Evolutionary conservation across 2,797 vertebrate species (phyloP), one percentile per base, ranked within the genome.

Genomic region (Picus viridis): DNA sequence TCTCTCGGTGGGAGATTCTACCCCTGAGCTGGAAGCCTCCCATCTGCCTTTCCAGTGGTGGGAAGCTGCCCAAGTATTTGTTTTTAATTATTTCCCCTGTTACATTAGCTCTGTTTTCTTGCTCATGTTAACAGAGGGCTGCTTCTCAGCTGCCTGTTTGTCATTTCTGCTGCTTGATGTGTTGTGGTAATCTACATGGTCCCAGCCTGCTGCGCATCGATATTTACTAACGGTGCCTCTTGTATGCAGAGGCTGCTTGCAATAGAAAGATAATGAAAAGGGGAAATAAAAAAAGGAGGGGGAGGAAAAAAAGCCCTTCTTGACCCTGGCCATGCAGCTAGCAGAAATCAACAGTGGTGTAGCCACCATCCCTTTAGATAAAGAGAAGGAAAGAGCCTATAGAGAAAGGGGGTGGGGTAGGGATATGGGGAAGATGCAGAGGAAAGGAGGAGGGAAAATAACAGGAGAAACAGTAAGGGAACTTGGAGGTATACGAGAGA

Each of bases 141-240:
- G 22, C 49, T 51, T 88, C 56, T 75, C 47, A 92, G 84, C 82
- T 91, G 93, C 93, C 94, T 91, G 14, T 96, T 92, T 92, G 81
- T 97, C 96, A 95, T 96, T 94, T 97, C 76, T 92, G 77, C 85
- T 77, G 71, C 93, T 92, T 95, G 97, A 94, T 75, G 84, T 82
- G 74, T 95, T n/a, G 0, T 63, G 75, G 82, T 80, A 93, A 95
- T 96, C 95, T 93, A 89, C 94, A 88, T 88, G 94, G 71, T 69
- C 95, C 95, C 92, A 95, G 83, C 89, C 95, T 93, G 91, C 89
- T 67, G 36, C 2, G 80, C 93, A 94, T 97, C 92, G 93, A 95
- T 97, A 95, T 94, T 96, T 96, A 89, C 97, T 97, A 97, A 97
- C 95, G 93, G 96, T 92, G 88, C 59, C 90, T 94, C 96, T 95